Evolutionary conservation across 2,888 invertebrate species (phyloP).

Genomic region (Macrophya alboannulata): DNA sequence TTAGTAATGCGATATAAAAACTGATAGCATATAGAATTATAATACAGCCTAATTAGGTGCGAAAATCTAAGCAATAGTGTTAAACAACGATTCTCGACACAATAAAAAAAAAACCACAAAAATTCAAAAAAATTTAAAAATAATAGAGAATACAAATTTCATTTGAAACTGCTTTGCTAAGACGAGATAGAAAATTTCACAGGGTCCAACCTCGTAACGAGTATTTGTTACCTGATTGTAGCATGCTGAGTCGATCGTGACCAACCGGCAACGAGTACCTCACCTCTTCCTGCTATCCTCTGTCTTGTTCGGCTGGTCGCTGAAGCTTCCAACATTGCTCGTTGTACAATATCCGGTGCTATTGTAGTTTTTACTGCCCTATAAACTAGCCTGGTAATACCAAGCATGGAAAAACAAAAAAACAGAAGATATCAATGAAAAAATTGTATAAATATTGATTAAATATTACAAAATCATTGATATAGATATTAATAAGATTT

Average conservation of each 20-base stretch:
- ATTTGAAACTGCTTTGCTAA: neutral
- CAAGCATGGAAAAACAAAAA: neutral
- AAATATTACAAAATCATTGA: neutral
- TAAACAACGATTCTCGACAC: neutral
- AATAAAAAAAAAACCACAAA: neutral
- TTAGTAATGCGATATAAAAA: neutral
- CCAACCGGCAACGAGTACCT: slow-evolving; percentile 76
- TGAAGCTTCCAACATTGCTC: slow-evolving; percentile 82
- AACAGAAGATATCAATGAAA: slow-evolving; percentile 55
- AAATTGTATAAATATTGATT: slow-evolving; percentile 26
- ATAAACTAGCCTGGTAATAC: slow-evolving; percentile 84
- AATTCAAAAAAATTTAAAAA: neutral
- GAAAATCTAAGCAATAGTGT: slow-evolving; percentile 4
- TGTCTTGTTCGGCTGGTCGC: slow-evolving; percentile 68
- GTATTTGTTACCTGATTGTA: slow-evolving; percentile 74
- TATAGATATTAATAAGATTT: neutral
- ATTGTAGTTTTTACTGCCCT: slow-evolving; percentile 86
- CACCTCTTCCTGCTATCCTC: slow-evolving; percentile 71
- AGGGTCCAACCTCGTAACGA: slow-evolving; percentile 46
- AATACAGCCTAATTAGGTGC: neutral
- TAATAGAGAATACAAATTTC: neutral
- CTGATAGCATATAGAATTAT: neutral
- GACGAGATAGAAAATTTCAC: slow-evolving; percentile 52
- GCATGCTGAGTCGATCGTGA: slow-evolving; percentile 77
- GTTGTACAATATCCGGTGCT: slow-evolving; percentile 89